Evolutionary conservation across 2,888 invertebrate genomes (phyloP).

Genomic region (Gymnoscelis rufifasciata): DNA sequence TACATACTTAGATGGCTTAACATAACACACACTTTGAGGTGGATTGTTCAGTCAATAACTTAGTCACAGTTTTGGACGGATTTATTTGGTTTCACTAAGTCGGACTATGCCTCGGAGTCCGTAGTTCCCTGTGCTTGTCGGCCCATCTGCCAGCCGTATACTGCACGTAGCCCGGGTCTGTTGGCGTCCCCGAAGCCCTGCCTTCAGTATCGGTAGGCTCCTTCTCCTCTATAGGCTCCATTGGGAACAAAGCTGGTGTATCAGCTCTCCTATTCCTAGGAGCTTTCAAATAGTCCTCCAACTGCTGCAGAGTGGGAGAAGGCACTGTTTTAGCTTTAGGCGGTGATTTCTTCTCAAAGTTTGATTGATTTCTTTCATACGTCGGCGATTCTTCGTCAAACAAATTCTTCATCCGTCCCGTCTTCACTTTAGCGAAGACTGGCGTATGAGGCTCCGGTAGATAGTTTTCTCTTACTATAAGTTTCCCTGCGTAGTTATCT

Average conservation of each 20-base stretch:
- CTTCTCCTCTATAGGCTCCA: conserved; percentile 74
- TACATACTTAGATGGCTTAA: conserved; percentile 35
- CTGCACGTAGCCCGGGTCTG: conserved; percentile 86
- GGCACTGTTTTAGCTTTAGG: conserved; percentile 59
- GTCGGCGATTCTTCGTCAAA: conserved; percentile 63
- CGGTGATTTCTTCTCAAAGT: conserved; percentile 60
- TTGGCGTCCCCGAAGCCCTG: conserved; percentile 81
- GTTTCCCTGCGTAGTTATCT: conserved; percentile 56
- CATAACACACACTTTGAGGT: conserved; percentile 39
- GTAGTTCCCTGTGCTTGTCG: conserved; percentile 63
- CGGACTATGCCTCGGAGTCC: conserved; percentile 80
- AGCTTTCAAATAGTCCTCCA: conserved; percentile 68
- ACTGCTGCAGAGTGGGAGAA: conserved; percentile 69
- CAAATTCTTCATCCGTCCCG: conserved; percentile 55
- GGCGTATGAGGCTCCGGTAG: conserved; percentile 72
- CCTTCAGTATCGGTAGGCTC: conserved; percentile 57
- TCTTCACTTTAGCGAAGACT: conserved; percentile 67
- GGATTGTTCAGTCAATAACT: conserved; percentile 40
- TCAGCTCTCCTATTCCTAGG: conserved; percentile 58
- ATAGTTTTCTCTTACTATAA: conserved; percentile 64
- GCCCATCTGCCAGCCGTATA: conserved; percentile 86
- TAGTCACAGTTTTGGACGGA: conserved; percentile 11
- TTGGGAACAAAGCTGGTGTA: conserved; percentile 71
- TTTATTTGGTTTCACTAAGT: conserved; percentile 33
- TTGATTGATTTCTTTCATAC: conserved; percentile 10